Evolutionary conservation across 2,888 invertebrate species (phyloP).

Genomic region (Nesidiocoris tenuis): DNA sequence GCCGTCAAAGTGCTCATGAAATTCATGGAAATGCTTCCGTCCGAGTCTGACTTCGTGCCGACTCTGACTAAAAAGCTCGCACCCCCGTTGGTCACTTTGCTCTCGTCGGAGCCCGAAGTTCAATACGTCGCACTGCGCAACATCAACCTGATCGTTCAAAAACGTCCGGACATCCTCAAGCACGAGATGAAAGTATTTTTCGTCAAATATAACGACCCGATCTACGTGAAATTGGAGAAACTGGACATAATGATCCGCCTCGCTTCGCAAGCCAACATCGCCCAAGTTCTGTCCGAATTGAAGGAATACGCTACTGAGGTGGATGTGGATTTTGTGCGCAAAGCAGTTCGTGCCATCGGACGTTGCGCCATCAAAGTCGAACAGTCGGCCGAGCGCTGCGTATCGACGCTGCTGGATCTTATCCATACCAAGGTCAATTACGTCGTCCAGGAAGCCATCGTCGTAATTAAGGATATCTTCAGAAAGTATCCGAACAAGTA

Average conservation of each 20-base stretch:
- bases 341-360: constrained; percentile 97
- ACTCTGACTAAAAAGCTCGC: constrained; percentile 95
- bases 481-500: constrained; percentile 99
- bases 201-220: constrained; percentile 99
- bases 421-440: constrained; percentile 99
- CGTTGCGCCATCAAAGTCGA: constrained; percentile 98
- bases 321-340: constrained; percentile 98
- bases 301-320: constrained; percentile 99
- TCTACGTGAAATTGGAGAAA: constrained; percentile 98
- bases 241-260: constrained; percentile 98
- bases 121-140: constrained; percentile 98
- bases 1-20: constrained; percentile 99
- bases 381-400: constrained; percentile 96
- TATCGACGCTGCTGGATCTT: constrained; percentile 92
- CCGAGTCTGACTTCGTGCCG: constrained; percentile 89
- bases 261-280: constrained; percentile 96
- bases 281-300: constrained; percentile 94
- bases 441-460: constrained; percentile 99
- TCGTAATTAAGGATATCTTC: constrained; percentile 97
- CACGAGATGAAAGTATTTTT: constrained; percentile 99
- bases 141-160: constrained; percentile 98
- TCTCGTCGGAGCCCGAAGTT: constrained; percentile 98
- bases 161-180: constrained; percentile 95
- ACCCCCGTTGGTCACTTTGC: constrained; percentile 95
- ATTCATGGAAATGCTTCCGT: constrained; percentile 93